phyloP scores from a whole-genome alignment of 2,113 vertebrate species.

The Rhabdomys dilectus region DNA sequence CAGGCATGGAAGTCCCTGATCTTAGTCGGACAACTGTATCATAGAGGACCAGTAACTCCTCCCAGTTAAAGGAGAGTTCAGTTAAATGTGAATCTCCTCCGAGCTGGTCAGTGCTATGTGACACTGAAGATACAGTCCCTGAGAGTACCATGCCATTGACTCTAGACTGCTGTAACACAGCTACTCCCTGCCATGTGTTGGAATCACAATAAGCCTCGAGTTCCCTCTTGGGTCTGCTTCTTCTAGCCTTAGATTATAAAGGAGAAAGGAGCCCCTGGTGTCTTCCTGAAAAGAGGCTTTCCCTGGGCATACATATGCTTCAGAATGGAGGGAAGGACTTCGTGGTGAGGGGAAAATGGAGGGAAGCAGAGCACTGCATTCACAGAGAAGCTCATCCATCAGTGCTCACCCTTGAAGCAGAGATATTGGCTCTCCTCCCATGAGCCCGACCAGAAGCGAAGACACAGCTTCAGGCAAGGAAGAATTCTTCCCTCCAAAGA shows the following conservation, averaged over 20 bases:
- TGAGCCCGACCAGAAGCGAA: background rate
- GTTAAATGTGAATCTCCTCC: background rate
- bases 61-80: background rate
- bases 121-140: fast-evolving
- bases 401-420: background rate
- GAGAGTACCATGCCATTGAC: fast-evolving
- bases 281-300: background rate
- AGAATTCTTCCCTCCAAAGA: background rate
- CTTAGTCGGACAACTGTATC: fast-evolving
- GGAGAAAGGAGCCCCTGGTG: background rate
- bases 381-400: background rate
- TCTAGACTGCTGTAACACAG: fast-evolving
- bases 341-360: fast-evolving
- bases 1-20: background rate
- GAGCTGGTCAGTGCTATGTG: background rate
- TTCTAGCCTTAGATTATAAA: background rate
- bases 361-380: background rate
- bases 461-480: background rate
- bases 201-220: background rate
- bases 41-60: background rate
- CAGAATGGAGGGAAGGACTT: background rate
- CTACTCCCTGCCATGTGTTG: background rate
- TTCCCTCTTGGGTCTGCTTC: background rate
- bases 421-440: background rate
- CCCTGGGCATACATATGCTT: background rate